Conservation (phyloP, 2,113 vertebrate species). For the Dromiciops gliroides region DNA sequence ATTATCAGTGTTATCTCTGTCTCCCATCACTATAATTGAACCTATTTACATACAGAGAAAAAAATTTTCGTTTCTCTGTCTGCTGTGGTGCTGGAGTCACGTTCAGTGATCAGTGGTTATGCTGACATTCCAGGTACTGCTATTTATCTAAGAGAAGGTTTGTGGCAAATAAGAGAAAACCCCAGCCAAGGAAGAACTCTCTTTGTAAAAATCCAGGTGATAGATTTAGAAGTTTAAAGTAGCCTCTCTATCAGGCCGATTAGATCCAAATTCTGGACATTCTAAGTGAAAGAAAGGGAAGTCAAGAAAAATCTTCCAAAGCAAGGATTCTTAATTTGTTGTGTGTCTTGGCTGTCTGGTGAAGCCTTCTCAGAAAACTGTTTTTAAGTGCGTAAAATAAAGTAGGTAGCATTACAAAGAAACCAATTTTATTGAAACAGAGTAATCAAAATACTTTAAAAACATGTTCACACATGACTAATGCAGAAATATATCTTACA, state of each 20-base stretch:
- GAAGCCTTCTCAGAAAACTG: neutral
- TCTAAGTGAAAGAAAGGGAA: neutral
- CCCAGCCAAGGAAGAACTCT: neutral
- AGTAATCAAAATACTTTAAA: neutral
- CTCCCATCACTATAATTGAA: neutral
- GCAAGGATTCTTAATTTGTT: neutral
- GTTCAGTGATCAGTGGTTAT: neutral
- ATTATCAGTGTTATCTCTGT: neutral
- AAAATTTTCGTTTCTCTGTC: neutral
- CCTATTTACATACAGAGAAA: neutral
- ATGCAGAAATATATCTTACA: neutral
- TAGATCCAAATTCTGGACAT: neutral
- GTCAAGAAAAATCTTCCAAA: neutral
- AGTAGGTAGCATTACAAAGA: neutral
- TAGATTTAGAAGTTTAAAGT: neutral
- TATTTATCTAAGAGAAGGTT: neutral
- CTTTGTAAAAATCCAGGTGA: neutral
- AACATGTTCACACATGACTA: neutral
- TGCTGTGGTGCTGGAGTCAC: neutral
- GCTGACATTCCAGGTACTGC: neutral
- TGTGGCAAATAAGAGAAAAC: neutral
- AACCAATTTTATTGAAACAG: neutral
- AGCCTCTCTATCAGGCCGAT: neutral
- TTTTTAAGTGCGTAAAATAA: neutral
- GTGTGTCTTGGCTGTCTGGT: neutral